Base-by-base conservation (phyloP, 2,113 vertebrate species). In the Sylvilagus bachmani region DNA sequence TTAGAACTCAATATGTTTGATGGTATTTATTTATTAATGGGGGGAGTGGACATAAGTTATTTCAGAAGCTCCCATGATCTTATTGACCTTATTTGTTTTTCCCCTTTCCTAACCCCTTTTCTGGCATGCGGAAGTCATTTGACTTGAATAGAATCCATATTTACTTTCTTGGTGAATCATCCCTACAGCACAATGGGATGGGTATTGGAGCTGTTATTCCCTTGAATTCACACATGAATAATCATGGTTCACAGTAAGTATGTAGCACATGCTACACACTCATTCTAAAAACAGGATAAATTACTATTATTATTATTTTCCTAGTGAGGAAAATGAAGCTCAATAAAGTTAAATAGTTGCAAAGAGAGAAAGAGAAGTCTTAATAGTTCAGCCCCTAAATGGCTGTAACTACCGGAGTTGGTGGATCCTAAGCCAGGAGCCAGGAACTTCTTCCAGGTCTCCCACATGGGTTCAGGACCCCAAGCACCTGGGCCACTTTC, bases 311-410 rank as follows among this genome's bases (percentile, higher is more conserved):
- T 71, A 11, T 16, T 29, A 75, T 58, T 75, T 74, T 79, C n/a
- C 7, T 51, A 89, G 58, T 33, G 33, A 84, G 67, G 86, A 91
- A 77, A 93, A 6, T n/a, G n/a, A 75, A 94, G 61, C 55, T 24
- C 87, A 80, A 51, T 29, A 61, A 73, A 12, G 66, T 66, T 84
- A 81, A 75, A 29, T 27, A 49, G 53, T 27, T 55, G 10, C 8
- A 44, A 6, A 44, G 44, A 44, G 8, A 44, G 44, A 44, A 44
- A 44, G 44, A 7, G 44, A 44, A 44, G 44, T 44, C 44, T 44
- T 13, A 13, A 3, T 5, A 31, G 10, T 44, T 44, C 44, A 44
- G 44, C 44, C 44, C 44, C 44, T 44, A 44, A 44, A 44, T 44
- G 44, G 44, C 44, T 44, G 44, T 44, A 44, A 44, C 6, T 44